Base-by-base conservation (phyloP, 2,113 vertebrate genomes). In the Strix uralensis region DNA sequence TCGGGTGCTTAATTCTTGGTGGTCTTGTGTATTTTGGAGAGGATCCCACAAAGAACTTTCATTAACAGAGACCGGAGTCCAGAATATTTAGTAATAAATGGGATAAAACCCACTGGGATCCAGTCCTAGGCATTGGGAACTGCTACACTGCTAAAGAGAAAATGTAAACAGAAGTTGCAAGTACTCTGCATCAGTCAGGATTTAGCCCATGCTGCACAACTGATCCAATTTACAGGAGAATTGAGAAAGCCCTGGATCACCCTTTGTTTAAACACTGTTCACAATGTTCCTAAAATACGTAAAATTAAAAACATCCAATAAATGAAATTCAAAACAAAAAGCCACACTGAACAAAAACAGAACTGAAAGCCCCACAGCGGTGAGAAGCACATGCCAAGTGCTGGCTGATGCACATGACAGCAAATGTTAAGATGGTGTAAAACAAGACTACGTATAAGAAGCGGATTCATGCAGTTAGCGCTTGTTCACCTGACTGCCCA, bases 401-500 rank as follows among this genome's bases (percentile, higher is more conserved):
- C 96, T 96, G 96, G 96, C 96, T 58, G 86, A 98, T 91, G 95
- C 88, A 94, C 93, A 86, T 92, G 90, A 96, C 79, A 47, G 97
- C 86, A 94, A 94, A 98, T 91, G 98, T 96, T 95, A 96, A 92
- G 93, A 97, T 97, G 98, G 95, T 84, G 82, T 94, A 97, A 94
- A 97, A 97, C 97, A 70, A 93, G 96, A 96, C 94, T 62, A 93
- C 80, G 54, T 71, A 92, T 95, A 97, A 97, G 97, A 98, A 97
- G 98, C 97, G 5, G 86, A 97, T 95, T 96, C 99, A 99, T 99
- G 99, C 99, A 99, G 98, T 98, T 98, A 98, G 97, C 98, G 87
- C 98, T 97, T 98, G 98, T 99, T 99, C 99, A 99, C 99, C 99
- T 99, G 99, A 99, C 99, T 99, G 99, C 98, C 99, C 98, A 97